phyloP scores from a whole-genome alignment of 2,797 vertebrate genomes.

The Neostethus bicornis region DNA sequence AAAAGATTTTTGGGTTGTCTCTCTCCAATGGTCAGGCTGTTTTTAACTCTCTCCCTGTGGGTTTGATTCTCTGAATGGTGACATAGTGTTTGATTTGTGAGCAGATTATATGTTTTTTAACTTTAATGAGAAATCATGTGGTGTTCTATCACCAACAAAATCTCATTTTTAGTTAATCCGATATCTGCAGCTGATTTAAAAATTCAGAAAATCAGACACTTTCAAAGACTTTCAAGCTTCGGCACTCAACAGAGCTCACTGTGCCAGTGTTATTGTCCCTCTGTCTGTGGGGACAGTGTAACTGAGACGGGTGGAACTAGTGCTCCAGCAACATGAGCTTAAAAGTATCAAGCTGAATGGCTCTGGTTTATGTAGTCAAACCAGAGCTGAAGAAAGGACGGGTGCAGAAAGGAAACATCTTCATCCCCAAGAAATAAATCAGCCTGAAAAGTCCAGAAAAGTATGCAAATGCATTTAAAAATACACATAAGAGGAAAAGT shows the following conservation, averaged over 20 bases:
- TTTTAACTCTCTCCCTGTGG: background rate
- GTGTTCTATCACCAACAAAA: background rate
- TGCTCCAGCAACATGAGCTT: constrained; percentile 54
- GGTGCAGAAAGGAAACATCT: constrained; percentile 39
- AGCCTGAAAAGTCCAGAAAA: background rate
- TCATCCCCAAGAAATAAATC: background rate
- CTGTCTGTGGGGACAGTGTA: constrained; percentile 56
- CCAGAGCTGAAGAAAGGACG: constrained; percentile 29
- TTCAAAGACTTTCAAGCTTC: constrained; percentile 16
- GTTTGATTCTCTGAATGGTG: background rate
- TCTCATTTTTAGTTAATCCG: background rate
- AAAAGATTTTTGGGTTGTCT: constrained; percentile 5
- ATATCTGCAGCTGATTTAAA: background rate
- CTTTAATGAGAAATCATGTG: constrained; percentile 1
- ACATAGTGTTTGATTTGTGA: background rate
- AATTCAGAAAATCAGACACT: background rate
- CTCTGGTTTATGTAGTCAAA: constrained; percentile 19
- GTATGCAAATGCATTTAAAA: background rate
- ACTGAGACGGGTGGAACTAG: constrained; percentile 71
- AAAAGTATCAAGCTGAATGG: constrained; percentile 55
- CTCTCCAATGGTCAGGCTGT: background rate
- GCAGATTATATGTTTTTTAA: background rate
- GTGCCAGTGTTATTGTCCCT: constrained; percentile 51
- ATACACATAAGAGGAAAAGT: background rate
- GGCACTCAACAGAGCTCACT: constrained; percentile 32